Conservation (phyloP, 1,140 invertebrate species). For the Drosophila lowei region DNA sequence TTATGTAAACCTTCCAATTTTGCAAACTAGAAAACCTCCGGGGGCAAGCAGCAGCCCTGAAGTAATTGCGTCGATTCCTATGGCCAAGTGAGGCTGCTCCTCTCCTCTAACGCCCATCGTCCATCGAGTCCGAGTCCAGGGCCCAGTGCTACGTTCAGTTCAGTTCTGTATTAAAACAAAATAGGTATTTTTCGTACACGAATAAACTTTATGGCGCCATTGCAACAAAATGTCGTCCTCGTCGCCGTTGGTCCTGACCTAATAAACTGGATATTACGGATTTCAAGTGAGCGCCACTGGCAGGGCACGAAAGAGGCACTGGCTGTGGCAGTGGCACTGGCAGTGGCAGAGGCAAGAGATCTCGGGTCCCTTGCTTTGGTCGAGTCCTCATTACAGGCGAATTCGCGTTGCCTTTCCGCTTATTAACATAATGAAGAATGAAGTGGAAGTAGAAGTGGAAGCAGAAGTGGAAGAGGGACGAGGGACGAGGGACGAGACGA, state of each 20-base stretch:
- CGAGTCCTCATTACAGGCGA: constrained; percentile 40
- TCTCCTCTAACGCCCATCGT: too few species aligned
- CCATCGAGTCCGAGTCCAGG: constrained; percentile 2
- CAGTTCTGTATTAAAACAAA: constrained; percentile 30
- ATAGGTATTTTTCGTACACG: constrained; percentile 59
- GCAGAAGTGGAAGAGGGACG: constrained; percentile 16
- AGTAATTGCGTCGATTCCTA: constrained; percentile 76
- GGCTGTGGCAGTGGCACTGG: constrained; percentile 3
- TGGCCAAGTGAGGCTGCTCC: constrained; percentile 23
- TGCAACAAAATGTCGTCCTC: constrained; percentile 52
- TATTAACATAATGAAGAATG: constrained; percentile 78
- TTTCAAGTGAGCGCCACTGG: constrained; percentile 32
- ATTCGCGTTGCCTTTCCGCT: constrained; percentile 44
- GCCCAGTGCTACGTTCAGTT: neutral
- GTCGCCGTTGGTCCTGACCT: constrained; percentile 34
- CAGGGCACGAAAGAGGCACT: neutral
- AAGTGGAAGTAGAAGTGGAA: constrained; percentile 17
- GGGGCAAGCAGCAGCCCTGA: constrained; percentile 17
- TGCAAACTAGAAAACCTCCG: constrained; percentile 35
- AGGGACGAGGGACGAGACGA: constrained; percentile 20
- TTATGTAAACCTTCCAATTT: constrained; percentile 65
- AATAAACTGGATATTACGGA: constrained; percentile 65
- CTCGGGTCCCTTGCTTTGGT: too few species aligned
- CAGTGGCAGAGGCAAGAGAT: neutral
- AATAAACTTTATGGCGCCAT: constrained; percentile 67